Evolutionary conservation across 2,113 vertebrate genomes (phyloP).

Genomic region (Lagenorhynchus albirostris): DNA sequence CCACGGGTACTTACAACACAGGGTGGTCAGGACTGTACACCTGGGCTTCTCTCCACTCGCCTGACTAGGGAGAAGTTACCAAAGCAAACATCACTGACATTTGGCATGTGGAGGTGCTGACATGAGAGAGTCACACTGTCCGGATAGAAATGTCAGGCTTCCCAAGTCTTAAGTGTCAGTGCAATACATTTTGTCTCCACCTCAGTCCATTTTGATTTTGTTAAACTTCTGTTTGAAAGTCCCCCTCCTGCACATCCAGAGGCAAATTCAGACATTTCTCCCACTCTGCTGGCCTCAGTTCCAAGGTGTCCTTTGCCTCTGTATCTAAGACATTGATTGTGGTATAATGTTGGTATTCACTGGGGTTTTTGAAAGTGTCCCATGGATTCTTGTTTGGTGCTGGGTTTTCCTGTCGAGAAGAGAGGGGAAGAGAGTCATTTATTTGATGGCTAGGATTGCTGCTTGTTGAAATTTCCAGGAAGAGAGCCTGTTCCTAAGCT

Average conservation of each 20-base stretch:
- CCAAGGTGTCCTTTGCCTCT: slow-evolving; percentile 95
- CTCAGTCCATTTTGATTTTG: slow-evolving; percentile 69
- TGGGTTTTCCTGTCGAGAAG: slow-evolving; percentile 91
- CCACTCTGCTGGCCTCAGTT: slow-evolving; percentile 98
- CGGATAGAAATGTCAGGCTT: slow-evolving; percentile 93
- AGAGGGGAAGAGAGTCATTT: slow-evolving; percentile 47
- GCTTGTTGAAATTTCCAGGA: not conserved
- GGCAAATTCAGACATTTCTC: slow-evolving; percentile 99
- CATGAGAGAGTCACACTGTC: slow-evolving; percentile 86
- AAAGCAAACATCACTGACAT: slow-evolving; percentile 89
- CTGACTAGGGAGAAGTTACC: slow-evolving; percentile 93
- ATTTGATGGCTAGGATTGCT: not conserved
- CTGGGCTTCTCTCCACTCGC: slow-evolving; percentile 95
- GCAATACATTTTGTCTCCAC: slow-evolving; percentile 83
- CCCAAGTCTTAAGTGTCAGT: slow-evolving; percentile 93
- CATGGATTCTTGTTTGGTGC: slow-evolving; percentile 95
- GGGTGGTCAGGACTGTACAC: slow-evolving; percentile 99
- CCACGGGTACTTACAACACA: slow-evolving; percentile 99
- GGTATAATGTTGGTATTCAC: slow-evolving; percentile 99
- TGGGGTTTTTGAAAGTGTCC: slow-evolving; percentile 97
- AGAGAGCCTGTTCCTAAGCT: not conserved
- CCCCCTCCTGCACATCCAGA: slow-evolving; percentile 98
- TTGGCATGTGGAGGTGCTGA: slow-evolving; percentile 94
- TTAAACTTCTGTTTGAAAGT: slow-evolving; percentile 99
- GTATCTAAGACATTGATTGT: slow-evolving; percentile 98